phyloP scores from a whole-genome alignment of 2,113 vertebrate genomes.

The Antechinus stuartii region DNA sequence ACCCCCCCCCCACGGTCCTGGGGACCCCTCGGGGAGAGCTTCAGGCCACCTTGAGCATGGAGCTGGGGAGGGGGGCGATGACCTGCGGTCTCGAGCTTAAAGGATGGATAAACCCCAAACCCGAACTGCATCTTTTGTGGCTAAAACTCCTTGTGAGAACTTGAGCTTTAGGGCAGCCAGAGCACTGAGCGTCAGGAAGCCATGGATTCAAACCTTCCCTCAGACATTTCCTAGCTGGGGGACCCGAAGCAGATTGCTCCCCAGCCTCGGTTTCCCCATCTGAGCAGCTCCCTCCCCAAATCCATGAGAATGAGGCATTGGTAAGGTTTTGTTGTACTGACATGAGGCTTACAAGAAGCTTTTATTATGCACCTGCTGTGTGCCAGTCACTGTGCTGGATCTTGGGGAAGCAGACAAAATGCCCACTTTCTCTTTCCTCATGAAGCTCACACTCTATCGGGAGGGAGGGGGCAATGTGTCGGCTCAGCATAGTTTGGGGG shows the following conservation, averaged over 20 bases:
- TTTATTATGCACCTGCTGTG: not conserved
- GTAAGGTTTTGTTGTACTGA: not conserved
- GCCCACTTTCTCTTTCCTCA: not conserved
- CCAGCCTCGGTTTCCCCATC: not conserved
- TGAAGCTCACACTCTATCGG: not conserved
- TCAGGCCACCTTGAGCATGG: not conserved
- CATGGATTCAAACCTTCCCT: not conserved
- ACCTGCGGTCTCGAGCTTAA: no score
- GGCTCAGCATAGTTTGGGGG: not conserved
- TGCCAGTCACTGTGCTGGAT: not conserved
- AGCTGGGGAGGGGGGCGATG: not conserved
- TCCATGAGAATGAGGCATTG: accelerated
- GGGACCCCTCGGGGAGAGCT: not conserved
- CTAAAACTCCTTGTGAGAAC: not conserved
- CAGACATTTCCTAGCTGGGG: not conserved
- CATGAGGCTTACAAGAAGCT: not conserved
- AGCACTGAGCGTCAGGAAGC: no score
- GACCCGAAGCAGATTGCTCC: no score
- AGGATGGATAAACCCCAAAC: no score
- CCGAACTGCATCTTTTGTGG: not conserved
- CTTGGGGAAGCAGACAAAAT: not conserved
- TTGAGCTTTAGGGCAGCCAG: accelerated
- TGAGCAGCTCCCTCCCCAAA: not conserved
- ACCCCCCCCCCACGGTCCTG: no score
- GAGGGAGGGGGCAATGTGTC: accelerated